A percentile compares a stretch with the other conserved stretches of the same genome.
Conservation (phyloP, 2,797 vertebrate genomes). For the Trachops cirrhosus region DNA sequence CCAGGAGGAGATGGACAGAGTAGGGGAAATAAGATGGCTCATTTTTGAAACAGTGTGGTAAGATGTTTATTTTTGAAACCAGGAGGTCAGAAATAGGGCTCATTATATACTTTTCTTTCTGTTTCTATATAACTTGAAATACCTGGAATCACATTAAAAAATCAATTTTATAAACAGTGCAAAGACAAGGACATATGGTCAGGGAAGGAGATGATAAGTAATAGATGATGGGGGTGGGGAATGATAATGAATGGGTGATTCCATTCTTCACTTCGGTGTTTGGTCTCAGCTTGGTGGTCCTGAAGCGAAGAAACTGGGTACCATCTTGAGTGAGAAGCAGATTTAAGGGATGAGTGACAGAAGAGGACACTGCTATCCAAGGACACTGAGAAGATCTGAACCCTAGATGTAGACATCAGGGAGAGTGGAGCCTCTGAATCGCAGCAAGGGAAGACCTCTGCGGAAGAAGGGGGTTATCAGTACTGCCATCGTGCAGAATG, state of each 20-base stretch:
- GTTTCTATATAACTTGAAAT: not conserved
- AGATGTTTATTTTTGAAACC: slow-evolving; percentile 15
- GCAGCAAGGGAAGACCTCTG: not conserved
- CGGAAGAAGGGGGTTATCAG: too few relatives aligned
- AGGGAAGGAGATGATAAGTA: not conserved
- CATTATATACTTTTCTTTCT: not conserved
- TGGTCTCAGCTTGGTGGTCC: not conserved
- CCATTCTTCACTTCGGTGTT: not conserved
- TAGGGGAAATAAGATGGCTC: not conserved
- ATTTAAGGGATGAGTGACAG: not conserved
- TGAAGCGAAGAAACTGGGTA: not conserved
- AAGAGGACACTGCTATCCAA: not conserved
- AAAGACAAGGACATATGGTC: not conserved
- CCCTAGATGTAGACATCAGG: not conserved
- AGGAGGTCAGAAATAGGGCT: not conserved
- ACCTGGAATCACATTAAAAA: not conserved
- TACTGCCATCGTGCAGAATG: too few relatives aligned
- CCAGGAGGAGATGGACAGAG: not conserved
- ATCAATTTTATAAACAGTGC: not conserved
- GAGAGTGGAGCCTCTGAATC: not conserved
- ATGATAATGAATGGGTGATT: not conserved
- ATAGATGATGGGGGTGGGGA: not conserved
- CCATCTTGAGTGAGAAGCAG: not conserved
- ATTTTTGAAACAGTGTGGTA: not conserved
- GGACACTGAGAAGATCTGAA: not conserved